A percentile compares a stretch with the other conserved stretches of the same genome.
These are phyloP conservation scores for Ictalurus punctatus DNA, from an alignment of 2,113 vertebrate species.

Conservation along the genomic window DNA sequence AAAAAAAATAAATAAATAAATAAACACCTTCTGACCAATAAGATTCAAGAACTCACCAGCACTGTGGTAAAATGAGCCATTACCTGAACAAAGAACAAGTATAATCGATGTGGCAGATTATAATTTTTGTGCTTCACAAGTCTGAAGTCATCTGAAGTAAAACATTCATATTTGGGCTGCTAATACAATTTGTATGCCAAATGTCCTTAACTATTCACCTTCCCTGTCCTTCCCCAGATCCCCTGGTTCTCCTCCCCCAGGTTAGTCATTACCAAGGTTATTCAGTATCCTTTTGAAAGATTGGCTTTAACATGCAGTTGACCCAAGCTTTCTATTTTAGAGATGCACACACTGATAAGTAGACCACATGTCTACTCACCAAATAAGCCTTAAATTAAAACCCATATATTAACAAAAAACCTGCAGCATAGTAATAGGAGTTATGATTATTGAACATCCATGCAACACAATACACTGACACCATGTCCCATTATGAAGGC, in stretches of 20 bases:
- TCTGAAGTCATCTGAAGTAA: neutral
- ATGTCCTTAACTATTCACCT: conserved; percentile 21
- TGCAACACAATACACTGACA: neutral
- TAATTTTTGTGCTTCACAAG: neutral
- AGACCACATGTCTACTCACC: neutral
- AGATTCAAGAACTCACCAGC: neutral
- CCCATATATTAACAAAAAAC: neutral
- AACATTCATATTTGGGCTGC: neutral
- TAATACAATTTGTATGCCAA: neutral
- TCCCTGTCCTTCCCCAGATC: conserved; percentile 12
- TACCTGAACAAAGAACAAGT: neutral
- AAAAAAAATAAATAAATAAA: neutral
- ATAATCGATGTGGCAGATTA: neutral
- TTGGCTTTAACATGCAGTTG: conserved; percentile 21
- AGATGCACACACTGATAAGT: neutral
- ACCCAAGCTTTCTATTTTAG: conserved; percentile 10
- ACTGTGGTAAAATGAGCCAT: neutral
- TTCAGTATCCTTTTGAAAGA: conserved; percentile 29
- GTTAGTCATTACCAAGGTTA: conserved; percentile 37
- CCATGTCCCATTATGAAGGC: neutral
- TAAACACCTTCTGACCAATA: neutral
- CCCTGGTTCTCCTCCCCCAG: conserved; percentile 3
- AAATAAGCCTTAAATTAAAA: neutral
- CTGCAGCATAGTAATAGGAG: neutral
- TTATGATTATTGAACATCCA: neutral